These are phyloP conservation scores for Ctenopoma multispine DNA, from an alignment of 2,797 vertebrate species.

Conservation along the genomic window DNA sequence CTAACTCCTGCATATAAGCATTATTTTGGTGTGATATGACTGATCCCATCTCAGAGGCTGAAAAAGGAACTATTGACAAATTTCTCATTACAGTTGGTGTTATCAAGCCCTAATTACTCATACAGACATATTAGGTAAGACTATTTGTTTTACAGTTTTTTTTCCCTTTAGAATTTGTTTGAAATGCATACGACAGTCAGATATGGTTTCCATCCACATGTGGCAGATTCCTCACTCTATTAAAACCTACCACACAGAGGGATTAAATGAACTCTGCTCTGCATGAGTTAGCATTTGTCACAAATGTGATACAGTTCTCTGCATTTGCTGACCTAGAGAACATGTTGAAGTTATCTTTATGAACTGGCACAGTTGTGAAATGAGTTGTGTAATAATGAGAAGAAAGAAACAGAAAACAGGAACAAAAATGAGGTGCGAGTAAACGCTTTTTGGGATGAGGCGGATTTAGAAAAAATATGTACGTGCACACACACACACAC, in stretches of 20 bases:
- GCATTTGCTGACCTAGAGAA: slow-evolving; percentile 31
- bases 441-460: neutral
- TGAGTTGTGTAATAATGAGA: too few relatives aligned
- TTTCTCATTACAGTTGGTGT: neutral
- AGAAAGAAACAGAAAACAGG: slow-evolving; percentile 14
- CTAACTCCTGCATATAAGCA: neutral
- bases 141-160: neutral
- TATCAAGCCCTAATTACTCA: neutral
- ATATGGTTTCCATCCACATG: neutral
- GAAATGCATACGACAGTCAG: neutral
- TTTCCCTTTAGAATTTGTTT: too few relatives aligned
- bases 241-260: slow-evolving; percentile 24
- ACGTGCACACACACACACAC: too few relatives aligned
- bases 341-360: slow-evolving; percentile 22
- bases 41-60: neutral
- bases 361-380: slow-evolving; percentile 2
- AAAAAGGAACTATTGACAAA: neutral
- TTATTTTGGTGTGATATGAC: neutral
- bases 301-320: slow-evolving; percentile 49
- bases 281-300: slow-evolving; percentile 45
- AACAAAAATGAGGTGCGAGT: neutral
- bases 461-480: too few relatives aligned
- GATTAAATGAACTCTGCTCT: slow-evolving; percentile 28
- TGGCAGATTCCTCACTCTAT: slow-evolving; percentile 31
- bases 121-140: neutral